These are phyloP conservation scores for Chaenogobius annularis DNA, from an alignment of 2,113 vertebrate species.

Conservation along the genomic window DNA sequence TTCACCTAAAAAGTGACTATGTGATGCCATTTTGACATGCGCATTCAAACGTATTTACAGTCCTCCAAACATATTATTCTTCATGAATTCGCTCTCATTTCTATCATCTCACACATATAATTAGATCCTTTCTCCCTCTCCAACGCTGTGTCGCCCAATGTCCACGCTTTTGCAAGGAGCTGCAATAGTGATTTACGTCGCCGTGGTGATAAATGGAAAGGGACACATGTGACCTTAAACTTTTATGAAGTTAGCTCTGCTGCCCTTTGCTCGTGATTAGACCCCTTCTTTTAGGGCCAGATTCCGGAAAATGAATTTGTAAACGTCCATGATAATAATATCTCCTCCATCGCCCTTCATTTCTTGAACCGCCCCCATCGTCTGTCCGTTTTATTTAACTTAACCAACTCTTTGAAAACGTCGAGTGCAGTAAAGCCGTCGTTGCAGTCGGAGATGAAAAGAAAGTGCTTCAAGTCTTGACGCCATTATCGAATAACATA, in stretches of 20 bases:
- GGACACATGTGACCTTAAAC: constrained; percentile 5
- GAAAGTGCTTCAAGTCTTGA: constrained; percentile 15
- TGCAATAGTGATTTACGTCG: constrained; percentile 18
- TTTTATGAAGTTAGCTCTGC: constrained; percentile 16
- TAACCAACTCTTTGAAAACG: background rate
- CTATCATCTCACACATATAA: background rate
- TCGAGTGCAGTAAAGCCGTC: background rate
- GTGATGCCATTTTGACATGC: background rate
- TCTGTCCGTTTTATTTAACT: background rate
- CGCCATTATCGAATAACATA: constrained; percentile 24
- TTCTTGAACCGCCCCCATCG: background rate
- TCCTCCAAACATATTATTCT: background rate
- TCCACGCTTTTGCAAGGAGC: constrained; percentile 7
- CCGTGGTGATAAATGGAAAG: constrained; percentile 16
- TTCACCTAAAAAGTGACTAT: background rate
- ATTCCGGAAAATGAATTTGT: constrained; percentile 21
- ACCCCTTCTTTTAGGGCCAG: constrained; percentile 14
- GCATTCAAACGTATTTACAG: background rate
- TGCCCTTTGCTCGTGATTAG: constrained; percentile 34
- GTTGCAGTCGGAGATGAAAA: background rate
- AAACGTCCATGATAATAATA: background rate
- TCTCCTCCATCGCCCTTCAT: background rate
- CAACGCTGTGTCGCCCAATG: background rate
- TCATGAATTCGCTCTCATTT: constrained; percentile 11
- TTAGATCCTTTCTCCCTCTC: background rate